Evolutionary conservation across 2,113 vertebrate species (phyloP).

Genomic region (Charadrius vociferus): DNA sequence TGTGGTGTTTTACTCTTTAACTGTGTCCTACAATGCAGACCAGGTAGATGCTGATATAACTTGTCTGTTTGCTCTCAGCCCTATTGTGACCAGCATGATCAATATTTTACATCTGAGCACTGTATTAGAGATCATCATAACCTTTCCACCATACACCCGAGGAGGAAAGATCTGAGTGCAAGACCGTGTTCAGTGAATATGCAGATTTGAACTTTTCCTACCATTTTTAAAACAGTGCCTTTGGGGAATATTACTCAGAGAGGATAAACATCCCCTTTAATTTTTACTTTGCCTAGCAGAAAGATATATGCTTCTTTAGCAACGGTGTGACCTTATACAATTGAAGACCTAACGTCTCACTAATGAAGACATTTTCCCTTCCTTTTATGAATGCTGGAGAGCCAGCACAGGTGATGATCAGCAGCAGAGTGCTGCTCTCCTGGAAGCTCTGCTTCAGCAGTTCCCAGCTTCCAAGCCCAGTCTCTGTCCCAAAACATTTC

Average conservation of each 20-base stretch:
- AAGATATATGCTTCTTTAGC: not conserved
- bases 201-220: not conserved
- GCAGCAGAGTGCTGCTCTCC: not conserved
- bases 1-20: not conserved
- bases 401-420: rapidly evolving
- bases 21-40: not conserved
- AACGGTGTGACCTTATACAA: not conserved
- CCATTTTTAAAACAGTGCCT: not conserved
- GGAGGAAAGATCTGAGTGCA: not conserved
- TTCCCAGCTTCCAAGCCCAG: not conserved
- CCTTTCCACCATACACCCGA: not conserved
- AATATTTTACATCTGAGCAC: not conserved
- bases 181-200: not conserved
- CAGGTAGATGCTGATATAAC: not conserved
- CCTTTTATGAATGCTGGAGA: not conserved
- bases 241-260: not conserved
- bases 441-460: not conserved
- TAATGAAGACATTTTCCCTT: not conserved
- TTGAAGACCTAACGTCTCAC: not conserved
- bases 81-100: not conserved
- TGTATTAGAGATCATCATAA: not conserved
- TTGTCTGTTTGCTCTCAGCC: not conserved
- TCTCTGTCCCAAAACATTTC: not conserved
- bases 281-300: not conserved
- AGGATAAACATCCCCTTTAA: not conserved